Evolutionary conservation across 2,888 invertebrate genomes (phyloP), one percentile per base, ranked within the genome.

Genomic region (Liodrosophila aerea): DNA sequence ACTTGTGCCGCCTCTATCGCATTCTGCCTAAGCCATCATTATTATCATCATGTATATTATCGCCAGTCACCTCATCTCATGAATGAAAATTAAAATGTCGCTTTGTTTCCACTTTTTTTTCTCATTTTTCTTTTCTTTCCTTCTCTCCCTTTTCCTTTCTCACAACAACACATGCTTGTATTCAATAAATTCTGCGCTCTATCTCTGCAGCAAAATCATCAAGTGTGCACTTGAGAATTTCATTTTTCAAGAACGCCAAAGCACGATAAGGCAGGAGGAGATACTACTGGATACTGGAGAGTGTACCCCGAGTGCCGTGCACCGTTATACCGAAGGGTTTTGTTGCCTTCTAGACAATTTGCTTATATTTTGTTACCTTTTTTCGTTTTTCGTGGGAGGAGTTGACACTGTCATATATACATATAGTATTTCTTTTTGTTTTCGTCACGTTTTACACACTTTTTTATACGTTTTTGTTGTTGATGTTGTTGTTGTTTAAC

Each of bases 401-500:
- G 40, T n/a, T 22, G 22, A 22, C 22, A 22, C 22, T 22, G 33
- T 40, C 43, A 44, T 45, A 45, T 53, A 27, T 5, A n/a, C n/a
- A n/a, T n/a, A n/a, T n/a, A n/a, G n/a, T n/a, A n/a, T 36, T 41
- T 41, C 43, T 51, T 67, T 76, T 84, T 81, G 86, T 81, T 86
- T 73, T 74, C 58, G 75, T 86, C 86, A 82, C 86, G 86, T 81
- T 77, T 64, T 61, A 22, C 22, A 22, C 5, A 22, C 22, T 56
- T 54, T 63, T 43, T 16, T 43, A 43, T 9, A 31, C 40, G 30
- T 40, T 47, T 54, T 64, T 22, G 2, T 22, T 5, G 5, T 22
- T 22, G 22, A 4, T 22, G 22, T 69, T 73, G 73, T 61, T 39
- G 59, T 67, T 59, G 60, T 41, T n/a, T n/a, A n/a, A n/a, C n/a